Percentiles rank a stretch among this genome's conserved stretches.
Conservation (phyloP, 2,888 invertebrate genomes). For the Caenorhabditis doughertyi region DNA sequence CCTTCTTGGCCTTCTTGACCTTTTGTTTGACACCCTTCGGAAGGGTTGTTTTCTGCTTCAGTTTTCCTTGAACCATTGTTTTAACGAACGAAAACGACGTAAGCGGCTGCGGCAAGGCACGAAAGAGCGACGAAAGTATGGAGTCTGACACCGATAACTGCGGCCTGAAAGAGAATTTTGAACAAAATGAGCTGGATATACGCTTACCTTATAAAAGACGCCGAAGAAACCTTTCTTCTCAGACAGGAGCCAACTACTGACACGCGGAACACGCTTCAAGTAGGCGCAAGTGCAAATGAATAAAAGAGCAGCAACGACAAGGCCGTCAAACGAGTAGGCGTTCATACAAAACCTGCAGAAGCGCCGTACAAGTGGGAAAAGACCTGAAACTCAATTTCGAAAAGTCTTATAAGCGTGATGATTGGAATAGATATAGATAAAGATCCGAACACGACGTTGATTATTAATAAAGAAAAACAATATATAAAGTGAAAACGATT, state of each 20-base stretch:
- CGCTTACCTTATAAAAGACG: constrained; percentile 84
- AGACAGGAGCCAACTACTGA: constrained; percentile 84
- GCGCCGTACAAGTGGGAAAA: constrained; percentile 12
- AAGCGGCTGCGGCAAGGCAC: constrained; percentile 83
- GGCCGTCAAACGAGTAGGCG: constrained; percentile 83
- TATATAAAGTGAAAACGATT: neutral
- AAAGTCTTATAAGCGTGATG: neutral
- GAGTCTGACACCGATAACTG: constrained; percentile 84
- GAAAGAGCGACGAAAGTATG: constrained; percentile 83
- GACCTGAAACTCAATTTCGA: neutral
- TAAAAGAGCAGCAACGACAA: constrained; percentile 84
- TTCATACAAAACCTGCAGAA: constrained; percentile 50
- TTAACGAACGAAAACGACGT: constrained; percentile 83
- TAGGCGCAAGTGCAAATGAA: constrained; percentile 84
- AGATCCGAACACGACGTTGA: neutral
- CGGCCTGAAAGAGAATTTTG: constrained; percentile 55
- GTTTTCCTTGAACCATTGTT: constrained; percentile 74
- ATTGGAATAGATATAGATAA: neutral
- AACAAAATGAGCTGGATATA: neutral
- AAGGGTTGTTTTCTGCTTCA: constrained; percentile 71
- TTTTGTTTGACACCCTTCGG: constrained; percentile 78
- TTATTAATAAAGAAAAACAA: neutral
- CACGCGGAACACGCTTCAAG: constrained; percentile 84
- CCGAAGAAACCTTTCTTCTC: constrained; percentile 84
- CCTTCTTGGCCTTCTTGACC: constrained; percentile 69